phyloP scores from a whole-genome alignment of 2,888 invertebrate species.

The Torymus auratus region DNA sequence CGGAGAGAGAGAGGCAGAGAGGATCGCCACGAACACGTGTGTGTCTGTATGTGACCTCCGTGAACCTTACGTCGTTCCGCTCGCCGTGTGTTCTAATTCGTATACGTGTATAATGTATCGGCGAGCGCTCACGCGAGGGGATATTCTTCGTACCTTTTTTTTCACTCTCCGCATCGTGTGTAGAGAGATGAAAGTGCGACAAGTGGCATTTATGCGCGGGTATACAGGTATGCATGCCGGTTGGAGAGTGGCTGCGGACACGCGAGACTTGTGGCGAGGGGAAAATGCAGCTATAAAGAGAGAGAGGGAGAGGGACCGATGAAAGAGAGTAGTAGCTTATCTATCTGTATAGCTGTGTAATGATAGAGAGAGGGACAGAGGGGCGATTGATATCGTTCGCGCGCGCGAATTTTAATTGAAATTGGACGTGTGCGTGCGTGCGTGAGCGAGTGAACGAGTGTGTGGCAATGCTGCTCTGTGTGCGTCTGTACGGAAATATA shows the following conservation, averaged over 20 bases:
- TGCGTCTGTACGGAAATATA: not conserved
- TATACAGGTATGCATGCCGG: not conserved
- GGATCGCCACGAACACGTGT: constrained; percentile 66
- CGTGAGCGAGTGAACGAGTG: not conserved
- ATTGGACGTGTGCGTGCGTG: not conserved
- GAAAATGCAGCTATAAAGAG: not conserved
- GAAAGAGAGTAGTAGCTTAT: not conserved
- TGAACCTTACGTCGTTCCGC: constrained; percentile 64
- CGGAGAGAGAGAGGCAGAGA: constrained; percentile 1
- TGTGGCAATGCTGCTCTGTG: constrained; percentile 8
- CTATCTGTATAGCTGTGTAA: constrained; percentile 7
- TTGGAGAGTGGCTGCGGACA: not conserved
- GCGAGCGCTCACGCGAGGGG: not conserved
- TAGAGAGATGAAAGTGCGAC: constrained; percentile 57
- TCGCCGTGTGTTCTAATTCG: constrained; percentile 42
- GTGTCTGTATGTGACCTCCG: constrained; percentile 70
- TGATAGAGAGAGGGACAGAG: not conserved
- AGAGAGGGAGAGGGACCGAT: not conserved
- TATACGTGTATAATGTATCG: no score
- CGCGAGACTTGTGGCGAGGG: constrained; percentile 3
- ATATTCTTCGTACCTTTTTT: not conserved
- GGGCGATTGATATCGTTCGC: constrained; percentile 8
- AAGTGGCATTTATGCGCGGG: constrained; percentile 52
- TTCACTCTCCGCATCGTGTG: constrained; percentile 49
- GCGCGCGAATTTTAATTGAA: constrained; percentile 30